These are phyloP conservation scores for Rhamnusium bicolor DNA, from an alignment of 2,888 invertebrate species.

Conservation along the genomic window DNA sequence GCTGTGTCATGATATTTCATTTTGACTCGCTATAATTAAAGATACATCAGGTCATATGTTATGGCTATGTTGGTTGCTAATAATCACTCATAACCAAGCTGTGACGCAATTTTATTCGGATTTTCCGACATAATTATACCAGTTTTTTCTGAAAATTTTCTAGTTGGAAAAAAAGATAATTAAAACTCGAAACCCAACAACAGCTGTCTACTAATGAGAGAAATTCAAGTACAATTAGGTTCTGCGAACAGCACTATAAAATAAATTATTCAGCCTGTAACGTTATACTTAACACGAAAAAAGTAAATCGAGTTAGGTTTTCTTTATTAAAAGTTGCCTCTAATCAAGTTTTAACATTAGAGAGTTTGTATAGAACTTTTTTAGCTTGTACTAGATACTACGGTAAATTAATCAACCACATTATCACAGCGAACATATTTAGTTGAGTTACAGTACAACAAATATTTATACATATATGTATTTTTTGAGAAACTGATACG, in stretches of 20 bases:
- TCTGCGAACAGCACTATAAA: constrained; percentile 20
- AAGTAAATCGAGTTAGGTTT: constrained; percentile 4
- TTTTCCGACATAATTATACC: constrained; percentile 28
- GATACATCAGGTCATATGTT: constrained; percentile 23
- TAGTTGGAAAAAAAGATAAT: constrained; percentile 17
- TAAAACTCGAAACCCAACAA: constrained; percentile 20
- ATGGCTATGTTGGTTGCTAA: constrained; percentile 12
- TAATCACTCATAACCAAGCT: constrained; percentile 20
- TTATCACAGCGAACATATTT: not conserved
- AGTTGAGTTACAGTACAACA: too few species aligned
- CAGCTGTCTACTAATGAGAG: constrained; percentile 26
- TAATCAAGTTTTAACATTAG: constrained; percentile 7
- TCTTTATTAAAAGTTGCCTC: constrained; percentile 10
- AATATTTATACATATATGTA: too few species aligned
- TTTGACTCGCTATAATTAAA: constrained; percentile 19
- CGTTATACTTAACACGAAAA: constrained; percentile 9
- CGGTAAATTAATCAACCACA: not conserved
- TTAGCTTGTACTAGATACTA: not conserved
- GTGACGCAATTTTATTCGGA: constrained; percentile 31
- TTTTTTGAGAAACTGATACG: too few species aligned
- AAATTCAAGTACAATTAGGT: constrained; percentile 26
- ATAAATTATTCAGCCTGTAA: constrained; percentile 22
- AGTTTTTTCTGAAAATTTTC: constrained; percentile 15
- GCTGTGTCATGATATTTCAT: constrained; percentile 13
- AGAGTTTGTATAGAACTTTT: not conserved